Evolutionary conservation across 2,797 vertebrate species (phyloP), one percentile per base, ranked within the genome.

Genomic region (Leptatherina wallacei): DNA sequence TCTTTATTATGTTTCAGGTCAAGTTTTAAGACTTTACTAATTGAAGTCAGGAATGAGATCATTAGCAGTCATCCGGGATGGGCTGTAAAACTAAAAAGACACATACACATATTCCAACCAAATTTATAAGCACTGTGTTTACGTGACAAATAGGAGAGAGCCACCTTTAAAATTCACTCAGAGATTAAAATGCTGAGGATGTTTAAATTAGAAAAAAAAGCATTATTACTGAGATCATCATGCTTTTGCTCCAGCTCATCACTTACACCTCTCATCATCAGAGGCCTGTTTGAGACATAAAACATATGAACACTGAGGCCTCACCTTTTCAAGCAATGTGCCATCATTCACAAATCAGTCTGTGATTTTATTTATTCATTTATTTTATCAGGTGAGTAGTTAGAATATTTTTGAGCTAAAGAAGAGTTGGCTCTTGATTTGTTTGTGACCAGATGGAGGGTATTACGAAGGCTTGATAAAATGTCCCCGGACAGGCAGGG

Each of bases 391-490:
- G 42, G 27, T 59, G 47, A 66, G 30, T 20, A 35, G 60, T 7
- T 63, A 54, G 38, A 52, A 65, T 29, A 49, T 33, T 81, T 78
- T 32, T 56, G 42, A 64, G 62, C 56, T 30, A 42, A 29, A 80
- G 69, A 75, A 16, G 66, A 84, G 81, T 90, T 89, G 93, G 89
- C 88, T 80, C 61, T 69, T 12, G 77, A 78, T 88, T 91, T 93
- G 92, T 94, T 94, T 94, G 90, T 90, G 86, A 90, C 67, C 89
- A 84, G 85, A 82, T 82, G 27, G 69, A 73, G 82, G 77, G 65
- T n/a, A n/a, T n/a, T 71, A 85, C 81, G 69, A 69, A 79, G 66
- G 61, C 87, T 94, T 93, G 94, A 94, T 94, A 93, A 94, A 94
- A 93, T 92, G 91, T 94, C 86, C 93, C 83, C 27, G 61, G 71